Percentiles rank a stretch among this genome's conserved stretches.
Conservation (phyloP, 2,113 vertebrate genomes). For the Oreocharis arfaki region DNA sequence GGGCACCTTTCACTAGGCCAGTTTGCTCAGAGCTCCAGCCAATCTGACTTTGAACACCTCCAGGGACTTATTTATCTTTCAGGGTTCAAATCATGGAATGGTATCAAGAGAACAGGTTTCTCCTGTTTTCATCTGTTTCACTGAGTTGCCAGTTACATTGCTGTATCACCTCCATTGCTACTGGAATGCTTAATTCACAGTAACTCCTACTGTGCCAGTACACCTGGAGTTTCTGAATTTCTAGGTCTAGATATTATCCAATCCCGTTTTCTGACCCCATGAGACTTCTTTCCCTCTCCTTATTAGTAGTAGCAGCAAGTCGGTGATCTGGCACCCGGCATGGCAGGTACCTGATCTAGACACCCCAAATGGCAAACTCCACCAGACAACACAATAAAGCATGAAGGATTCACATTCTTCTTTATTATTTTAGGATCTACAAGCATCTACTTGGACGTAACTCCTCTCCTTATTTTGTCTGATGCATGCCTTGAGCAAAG, state of each 20-base stretch:
- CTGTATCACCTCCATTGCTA: not conserved
- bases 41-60: not conserved
- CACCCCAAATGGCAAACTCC: not conserved
- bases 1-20: not conserved
- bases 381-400: not conserved
- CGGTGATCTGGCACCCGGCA: not conserved
- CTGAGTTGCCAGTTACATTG: not conserved
- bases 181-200: not conserved
- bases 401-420: not conserved
- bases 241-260: not conserved
- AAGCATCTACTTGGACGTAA: not conserved
- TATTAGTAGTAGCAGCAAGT: not conserved
- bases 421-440: not conserved
- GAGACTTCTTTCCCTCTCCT: not conserved
- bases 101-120: not conserved
- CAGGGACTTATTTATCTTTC: not conserved
- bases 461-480: not conserved
- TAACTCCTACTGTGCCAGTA: not conserved
- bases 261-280: not conserved
- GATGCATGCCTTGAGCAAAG: not conserved
- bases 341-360: not conserved
- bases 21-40: not conserved
- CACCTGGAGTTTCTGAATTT: not conserved
- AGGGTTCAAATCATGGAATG: not conserved
- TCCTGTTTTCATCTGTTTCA: not conserved